Percentiles rank a stretch among this genome's conserved stretches.
These are phyloP conservation scores for Eurystomus gularis DNA, from an alignment of 2,113 vertebrate species.

Conservation along the genomic window DNA sequence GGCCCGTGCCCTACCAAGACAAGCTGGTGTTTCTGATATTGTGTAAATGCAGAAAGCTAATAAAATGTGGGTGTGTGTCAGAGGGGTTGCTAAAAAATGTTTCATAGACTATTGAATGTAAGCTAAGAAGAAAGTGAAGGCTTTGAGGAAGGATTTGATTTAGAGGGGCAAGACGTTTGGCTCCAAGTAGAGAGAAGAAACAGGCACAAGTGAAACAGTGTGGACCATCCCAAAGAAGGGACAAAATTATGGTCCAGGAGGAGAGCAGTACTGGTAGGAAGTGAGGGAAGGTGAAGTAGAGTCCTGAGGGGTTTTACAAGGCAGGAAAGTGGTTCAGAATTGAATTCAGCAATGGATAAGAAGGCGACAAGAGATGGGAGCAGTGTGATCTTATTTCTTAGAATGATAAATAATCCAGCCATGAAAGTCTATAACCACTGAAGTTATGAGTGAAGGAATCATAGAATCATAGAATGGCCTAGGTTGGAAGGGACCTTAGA, in stretches of 20 bases:
- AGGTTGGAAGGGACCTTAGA: no score
- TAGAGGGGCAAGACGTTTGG: neutral
- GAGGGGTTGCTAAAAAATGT: neutral
- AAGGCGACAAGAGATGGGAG: neutral
- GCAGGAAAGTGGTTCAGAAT: neutral
- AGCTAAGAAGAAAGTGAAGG: neutral
- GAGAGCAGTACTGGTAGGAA: neutral
- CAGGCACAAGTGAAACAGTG: neutral
- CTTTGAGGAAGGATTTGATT: neutral
- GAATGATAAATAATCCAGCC: neutral
- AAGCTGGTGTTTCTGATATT: neutral
- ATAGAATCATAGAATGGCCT: no score
- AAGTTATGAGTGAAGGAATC: neutral
- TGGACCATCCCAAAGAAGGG: neutral
- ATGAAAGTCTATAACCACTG: neutral
- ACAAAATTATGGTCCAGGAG: neutral
- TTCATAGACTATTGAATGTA: neutral
- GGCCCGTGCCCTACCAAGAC: neutral
- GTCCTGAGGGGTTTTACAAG: neutral
- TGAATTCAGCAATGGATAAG: neutral
- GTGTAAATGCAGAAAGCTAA: neutral
- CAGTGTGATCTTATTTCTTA: neutral
- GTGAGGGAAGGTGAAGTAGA: neutral
- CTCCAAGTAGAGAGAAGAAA: neutral
- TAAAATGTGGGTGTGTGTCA: neutral